These are phyloP conservation scores for Shinisaurus crocodilurus DNA, from an alignment of 2,113 vertebrate species.

Conservation along the genomic window DNA sequence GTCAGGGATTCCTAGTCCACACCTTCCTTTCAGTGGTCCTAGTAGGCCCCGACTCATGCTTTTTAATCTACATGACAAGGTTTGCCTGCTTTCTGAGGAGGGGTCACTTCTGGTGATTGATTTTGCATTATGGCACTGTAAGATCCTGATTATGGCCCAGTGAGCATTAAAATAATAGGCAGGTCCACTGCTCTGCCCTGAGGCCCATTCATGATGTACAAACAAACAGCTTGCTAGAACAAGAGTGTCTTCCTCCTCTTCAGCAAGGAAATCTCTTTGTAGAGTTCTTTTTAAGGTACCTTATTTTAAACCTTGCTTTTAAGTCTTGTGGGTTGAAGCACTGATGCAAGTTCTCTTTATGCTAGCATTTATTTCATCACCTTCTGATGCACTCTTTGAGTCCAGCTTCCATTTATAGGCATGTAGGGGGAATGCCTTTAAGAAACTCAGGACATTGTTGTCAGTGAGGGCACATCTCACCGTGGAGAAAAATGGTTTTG, in stretches of 20 bases:
- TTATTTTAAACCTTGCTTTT: background rate
- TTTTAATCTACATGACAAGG: background rate
- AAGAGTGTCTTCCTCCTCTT: constrained; percentile 3
- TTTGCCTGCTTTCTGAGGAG: background rate
- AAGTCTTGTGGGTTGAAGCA: background rate
- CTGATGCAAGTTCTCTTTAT: constrained; percentile 19
- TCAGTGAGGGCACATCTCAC: background rate
- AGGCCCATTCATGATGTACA: background rate
- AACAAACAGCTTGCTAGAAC: constrained; percentile 23
- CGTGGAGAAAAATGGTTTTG: background rate
- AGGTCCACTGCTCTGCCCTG: constrained; percentile 10
- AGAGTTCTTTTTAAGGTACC: constrained; percentile 10
- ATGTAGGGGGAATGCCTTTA: constrained; percentile 24
- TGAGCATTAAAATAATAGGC: background rate
- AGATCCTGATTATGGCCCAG: background rate
- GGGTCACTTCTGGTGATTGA: background rate
- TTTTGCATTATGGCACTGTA: background rate
- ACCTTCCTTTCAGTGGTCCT: background rate
- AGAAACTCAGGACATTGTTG: background rate
- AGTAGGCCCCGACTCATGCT: background rate
- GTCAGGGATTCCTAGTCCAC: background rate
- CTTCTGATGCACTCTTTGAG: rapidly evolving
- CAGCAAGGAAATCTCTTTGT: background rate
- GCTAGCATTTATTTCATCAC: constrained; percentile 34
- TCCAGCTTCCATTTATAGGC: background rate